These are phyloP conservation scores for Eutrigla gurnardus DNA, from an alignment of 2,797 vertebrate genomes.

Conservation along the genomic window DNA sequence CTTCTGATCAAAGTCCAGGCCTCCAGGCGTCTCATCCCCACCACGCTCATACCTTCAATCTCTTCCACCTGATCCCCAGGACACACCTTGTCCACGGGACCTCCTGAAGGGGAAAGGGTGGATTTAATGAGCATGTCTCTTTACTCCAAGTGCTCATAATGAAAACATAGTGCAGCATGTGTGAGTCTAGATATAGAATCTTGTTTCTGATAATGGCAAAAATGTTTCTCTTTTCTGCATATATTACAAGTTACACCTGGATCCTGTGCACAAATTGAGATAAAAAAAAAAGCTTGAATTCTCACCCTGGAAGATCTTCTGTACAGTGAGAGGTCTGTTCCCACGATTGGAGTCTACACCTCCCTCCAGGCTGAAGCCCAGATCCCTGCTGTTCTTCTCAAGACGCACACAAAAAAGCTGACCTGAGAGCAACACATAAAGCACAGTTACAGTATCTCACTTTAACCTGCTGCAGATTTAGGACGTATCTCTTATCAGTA, in stretches of 20 bases:
- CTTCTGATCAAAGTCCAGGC: constrained; percentile 84
- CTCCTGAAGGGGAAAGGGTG: constrained; percentile 68
- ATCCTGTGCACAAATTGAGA: neutral
- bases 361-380: constrained; percentile 87
- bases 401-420: constrained; percentile 73
- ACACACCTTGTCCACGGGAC: constrained; percentile 75
- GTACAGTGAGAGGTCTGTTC: constrained; percentile 81
- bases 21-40: constrained; percentile 82
- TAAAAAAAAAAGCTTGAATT: neutral
- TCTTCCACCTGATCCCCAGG: constrained; percentile 85
- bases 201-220: no score
- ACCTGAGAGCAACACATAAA: constrained; percentile 55
- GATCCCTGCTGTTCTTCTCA: constrained; percentile 81
- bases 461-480: constrained; percentile 2
- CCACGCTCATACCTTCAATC: constrained; percentile 75
- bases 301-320: constrained; percentile 87
- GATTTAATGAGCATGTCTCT: neutral
- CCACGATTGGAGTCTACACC: constrained; percentile 80
- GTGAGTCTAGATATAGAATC: neutral
- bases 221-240: neutral
- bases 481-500: neutral
- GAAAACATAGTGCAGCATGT: neutral
- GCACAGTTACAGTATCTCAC: neutral
- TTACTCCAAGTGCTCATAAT: neutral
- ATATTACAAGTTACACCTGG: no score